phyloP scores from a whole-genome alignment of 2,113 vertebrate genomes.

The Paraplagusia blochii region DNA sequence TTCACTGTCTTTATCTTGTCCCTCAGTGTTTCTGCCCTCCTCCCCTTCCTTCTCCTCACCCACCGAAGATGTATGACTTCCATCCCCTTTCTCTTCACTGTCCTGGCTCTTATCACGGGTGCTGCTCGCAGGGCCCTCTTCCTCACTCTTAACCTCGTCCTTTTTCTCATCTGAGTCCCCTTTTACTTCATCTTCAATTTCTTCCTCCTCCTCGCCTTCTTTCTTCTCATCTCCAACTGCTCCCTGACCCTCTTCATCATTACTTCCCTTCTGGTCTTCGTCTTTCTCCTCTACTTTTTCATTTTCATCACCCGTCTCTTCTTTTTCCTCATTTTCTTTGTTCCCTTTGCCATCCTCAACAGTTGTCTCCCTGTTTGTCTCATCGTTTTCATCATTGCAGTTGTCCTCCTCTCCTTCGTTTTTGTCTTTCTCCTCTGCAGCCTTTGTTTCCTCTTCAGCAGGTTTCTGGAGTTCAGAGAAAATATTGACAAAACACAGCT shows the following conservation, averaged over 20 bases:
- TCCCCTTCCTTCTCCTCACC: conserved; percentile 29
- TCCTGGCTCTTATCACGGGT: conserved; percentile 36
- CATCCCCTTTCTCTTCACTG: conserved; percentile 32
- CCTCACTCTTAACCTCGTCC: conserved; percentile 35
- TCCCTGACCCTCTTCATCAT: conserved; percentile 10
- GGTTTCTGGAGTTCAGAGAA: conserved; percentile 49
- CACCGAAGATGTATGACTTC: conserved; percentile 24
- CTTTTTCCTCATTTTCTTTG: conserved; percentile 75
- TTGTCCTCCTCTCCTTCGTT: conserved; percentile 29
- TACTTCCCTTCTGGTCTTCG: not conserved
- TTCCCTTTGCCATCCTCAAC: conserved; percentile 39
- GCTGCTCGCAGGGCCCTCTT: conserved; percentile 14
- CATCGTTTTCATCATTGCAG: conserved; percentile 10
- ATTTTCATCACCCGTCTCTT: conserved; percentile 36
- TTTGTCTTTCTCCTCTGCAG: conserved; percentile 22
- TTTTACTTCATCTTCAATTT: conserved; percentile 21
- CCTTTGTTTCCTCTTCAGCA: conserved; percentile 21
- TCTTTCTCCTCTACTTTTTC: conserved; percentile 3
- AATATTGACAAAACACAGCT: conserved; percentile 10
- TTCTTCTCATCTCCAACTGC: conserved; percentile 19
- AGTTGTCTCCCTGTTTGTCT: conserved; percentile 76
- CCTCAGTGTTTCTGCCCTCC: conserved; percentile 28
- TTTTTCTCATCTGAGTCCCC: conserved; percentile 30
- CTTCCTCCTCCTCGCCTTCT: conserved; percentile 7
- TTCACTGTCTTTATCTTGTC: conserved; percentile 21